Conservation (phyloP, 2,113 vertebrate genomes). For the Hirundichthys speculiger region DNA sequence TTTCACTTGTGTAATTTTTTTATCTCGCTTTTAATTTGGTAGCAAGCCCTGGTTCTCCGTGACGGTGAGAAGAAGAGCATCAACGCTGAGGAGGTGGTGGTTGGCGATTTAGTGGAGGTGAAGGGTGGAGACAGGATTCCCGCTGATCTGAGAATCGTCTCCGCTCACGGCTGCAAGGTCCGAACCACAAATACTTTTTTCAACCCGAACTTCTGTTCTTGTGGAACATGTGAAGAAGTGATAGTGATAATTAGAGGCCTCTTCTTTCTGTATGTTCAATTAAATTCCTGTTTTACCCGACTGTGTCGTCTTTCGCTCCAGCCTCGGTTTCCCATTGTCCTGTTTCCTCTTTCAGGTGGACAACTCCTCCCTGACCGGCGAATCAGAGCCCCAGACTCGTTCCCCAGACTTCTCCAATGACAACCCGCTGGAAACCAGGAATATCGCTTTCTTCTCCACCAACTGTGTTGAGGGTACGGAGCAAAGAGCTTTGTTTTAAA, state of each 20-base stretch:
- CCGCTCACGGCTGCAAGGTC: conserved; percentile 95
- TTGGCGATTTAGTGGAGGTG: conserved; percentile 94
- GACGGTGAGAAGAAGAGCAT: conserved; percentile 93
- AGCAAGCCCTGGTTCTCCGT: conserved; percentile 97
- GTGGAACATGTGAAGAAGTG: no score
- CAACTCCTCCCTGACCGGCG: conserved; percentile 96
- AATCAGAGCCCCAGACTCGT: conserved; percentile 95
- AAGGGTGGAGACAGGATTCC: conserved; percentile 97
- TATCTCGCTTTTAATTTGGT: background rate
- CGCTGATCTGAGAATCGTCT: conserved; percentile 91
- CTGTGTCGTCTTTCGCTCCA: no score
- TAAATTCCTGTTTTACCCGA: background rate
- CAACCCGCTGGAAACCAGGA: conserved; percentile 93
- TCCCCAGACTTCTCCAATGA: conserved; percentile 93
- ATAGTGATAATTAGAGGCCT: no score
- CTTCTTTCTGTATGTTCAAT: no score
- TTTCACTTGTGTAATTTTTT: no score
- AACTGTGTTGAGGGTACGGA: conserved; percentile 94
- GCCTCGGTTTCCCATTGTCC: no score
- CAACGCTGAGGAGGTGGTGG: conserved; percentile 92
- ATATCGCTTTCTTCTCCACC: conserved; percentile 95
- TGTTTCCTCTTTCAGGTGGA: conserved; percentile 83
- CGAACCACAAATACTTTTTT: background rate
- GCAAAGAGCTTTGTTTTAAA: background rate
- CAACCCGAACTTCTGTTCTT: no score